phyloP scores from a whole-genome alignment of 2,797 vertebrate species.

The Nyctalus aviator region DNA sequence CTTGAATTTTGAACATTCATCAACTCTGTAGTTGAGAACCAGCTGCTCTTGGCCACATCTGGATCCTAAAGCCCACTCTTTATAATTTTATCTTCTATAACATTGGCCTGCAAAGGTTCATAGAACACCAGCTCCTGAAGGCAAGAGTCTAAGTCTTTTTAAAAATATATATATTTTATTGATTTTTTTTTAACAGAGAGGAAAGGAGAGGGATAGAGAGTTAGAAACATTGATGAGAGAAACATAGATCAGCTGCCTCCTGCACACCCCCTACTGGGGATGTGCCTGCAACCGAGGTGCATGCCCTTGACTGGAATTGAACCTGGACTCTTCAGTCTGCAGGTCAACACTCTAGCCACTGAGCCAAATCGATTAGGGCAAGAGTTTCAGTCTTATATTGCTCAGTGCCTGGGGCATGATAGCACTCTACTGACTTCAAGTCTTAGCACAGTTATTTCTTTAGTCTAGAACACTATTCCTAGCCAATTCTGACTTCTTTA shows the following conservation, averaged over 20 bases:
- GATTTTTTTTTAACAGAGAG: no score
- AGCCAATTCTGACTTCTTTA: slow-evolving; percentile 20
- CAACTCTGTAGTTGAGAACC: not conserved
- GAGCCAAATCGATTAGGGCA: no score
- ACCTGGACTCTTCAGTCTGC: no score
- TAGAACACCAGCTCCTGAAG: slow-evolving; percentile 16
- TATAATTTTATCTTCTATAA: slow-evolving; percentile 29
- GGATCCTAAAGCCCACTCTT: not conserved
- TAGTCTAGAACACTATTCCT: slow-evolving; percentile 20
- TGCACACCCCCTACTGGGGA: no score
- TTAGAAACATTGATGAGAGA: no score
- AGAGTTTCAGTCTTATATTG: not conserved
- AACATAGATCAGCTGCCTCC: no score
- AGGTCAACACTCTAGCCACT: no score
- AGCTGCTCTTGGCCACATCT: not conserved
- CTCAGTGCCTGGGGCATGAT: not conserved
- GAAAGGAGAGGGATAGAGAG: no score
- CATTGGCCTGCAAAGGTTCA: not conserved
- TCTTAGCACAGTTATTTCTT: not conserved
- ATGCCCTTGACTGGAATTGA: no score
- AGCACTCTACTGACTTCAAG: not conserved
- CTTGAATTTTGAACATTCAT: not conserved
- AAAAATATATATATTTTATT: no score
- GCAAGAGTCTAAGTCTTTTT: not conserved
- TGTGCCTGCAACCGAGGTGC: no score